These are phyloP conservation scores for Channa maculata DNA, from an alignment of 2,113 vertebrate genomes.

Conservation along the genomic window DNA sequence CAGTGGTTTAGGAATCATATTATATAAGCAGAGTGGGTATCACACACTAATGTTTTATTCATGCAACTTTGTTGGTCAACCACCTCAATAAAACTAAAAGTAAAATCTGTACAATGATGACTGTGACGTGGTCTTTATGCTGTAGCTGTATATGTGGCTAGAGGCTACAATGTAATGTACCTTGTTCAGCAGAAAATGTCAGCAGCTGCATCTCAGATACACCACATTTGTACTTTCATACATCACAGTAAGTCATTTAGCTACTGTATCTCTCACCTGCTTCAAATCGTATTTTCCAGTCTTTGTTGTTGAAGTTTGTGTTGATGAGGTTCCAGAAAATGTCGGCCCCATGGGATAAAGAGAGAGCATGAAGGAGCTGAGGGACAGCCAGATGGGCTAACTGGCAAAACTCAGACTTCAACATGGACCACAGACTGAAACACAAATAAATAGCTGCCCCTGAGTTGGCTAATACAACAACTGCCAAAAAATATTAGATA, in stretches of 20 bases:
- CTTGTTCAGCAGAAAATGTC: background rate
- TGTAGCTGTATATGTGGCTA: background rate
- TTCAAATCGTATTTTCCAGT: constrained; percentile 99
- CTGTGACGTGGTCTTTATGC: background rate
- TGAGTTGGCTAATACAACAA: background rate
- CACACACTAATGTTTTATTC: constrained; percentile 21
- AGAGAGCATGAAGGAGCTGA: constrained; percentile 95
- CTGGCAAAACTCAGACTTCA: constrained; percentile 98
- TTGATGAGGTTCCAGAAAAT: constrained; percentile 99
- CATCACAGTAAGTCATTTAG: background rate
- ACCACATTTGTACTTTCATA: background rate
- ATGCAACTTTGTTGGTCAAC: background rate
- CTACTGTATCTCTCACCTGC: constrained; percentile 86
- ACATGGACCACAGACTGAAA: constrained; percentile 93
- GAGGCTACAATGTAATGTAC: too few species aligned
- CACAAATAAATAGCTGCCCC: constrained; percentile 16
- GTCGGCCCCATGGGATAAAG: constrained; percentile 94
- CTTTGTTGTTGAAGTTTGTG: constrained; percentile 96
- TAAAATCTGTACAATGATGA: background rate
- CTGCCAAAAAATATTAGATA: background rate
- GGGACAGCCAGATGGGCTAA: constrained; percentile 94
- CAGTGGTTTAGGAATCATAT: constrained; percentile 41
- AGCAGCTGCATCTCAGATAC: background rate
- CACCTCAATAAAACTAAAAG: background rate
- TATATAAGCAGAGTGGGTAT: constrained; percentile 32